Evolutionary conservation across 2,888 invertebrate genomes (phyloP), one percentile per base, ranked within the genome.

Genomic region (Calameuta filiformis): DNA sequence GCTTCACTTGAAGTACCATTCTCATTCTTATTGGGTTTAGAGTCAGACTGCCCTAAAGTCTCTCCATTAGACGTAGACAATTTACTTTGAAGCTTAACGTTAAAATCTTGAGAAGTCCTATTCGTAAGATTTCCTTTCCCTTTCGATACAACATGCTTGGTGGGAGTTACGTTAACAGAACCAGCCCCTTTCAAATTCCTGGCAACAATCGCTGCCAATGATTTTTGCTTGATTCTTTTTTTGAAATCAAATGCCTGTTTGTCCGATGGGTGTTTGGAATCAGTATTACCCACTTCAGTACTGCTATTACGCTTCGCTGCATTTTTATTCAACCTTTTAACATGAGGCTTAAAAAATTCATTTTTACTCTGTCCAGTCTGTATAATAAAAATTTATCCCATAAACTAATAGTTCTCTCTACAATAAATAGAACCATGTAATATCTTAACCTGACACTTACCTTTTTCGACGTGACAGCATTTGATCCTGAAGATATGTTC

Each of bases 181-280:
- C 76, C 80, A 0, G 74, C 76, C 35, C 74, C 79, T 11, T 76
- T 81, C 12, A 88, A 81, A 77, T 86, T 88, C 31, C 84, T 88
- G 0, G 88, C 88, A 40, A 89, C 89, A 75, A 90, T 91, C 56
- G 84, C 69, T 12, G 87, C 86, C 30, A 91, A 83, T 73, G 85
- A 86, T 79, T 90, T 90, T 77, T 90, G 91, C 78, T 89, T 91
- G 33, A 91, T 77, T 83, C 90, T 86, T 34, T 79, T 83, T 33
- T 83, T 87, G n/a, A 81, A 75, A n/a, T 79, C 83, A 73, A 76
- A 73, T 30, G 71, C 12, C 56, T 34, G 68, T 75, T 30, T 30
- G 35, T 74, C 34, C 11, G 74, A 35, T 33, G 34, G 6, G n/a
- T 74, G 30, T 35, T 35, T 34, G 1, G 74, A 37, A 34, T 30